Base-by-base conservation (phyloP, 2,113 vertebrate genomes). In the Percina caprodes region DNA sequence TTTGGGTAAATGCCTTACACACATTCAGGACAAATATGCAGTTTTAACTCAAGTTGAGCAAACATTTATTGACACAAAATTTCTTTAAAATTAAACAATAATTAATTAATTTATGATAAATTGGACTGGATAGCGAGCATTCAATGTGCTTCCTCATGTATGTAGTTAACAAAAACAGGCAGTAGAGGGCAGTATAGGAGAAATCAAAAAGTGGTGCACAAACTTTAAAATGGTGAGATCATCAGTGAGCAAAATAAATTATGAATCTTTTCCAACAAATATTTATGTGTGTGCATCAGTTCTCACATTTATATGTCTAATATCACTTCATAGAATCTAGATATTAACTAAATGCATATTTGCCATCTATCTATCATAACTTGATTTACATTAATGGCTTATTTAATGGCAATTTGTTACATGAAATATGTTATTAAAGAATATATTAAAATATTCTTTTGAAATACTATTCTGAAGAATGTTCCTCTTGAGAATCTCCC, bases 101-200 rank as follows among this genome's bases (percentile, higher is more conserved):
- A 8, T 35, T 54, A 46, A 7, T 6, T 8, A 11, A 58, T 54
- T 21, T 2, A 21, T 75, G 10, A 80, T 63, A 45, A 60, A 82
- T 77, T 16, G 13, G 15, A 26, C 13, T 54, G 11, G n/a, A 42
- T 11, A 0, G 3, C 46, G 14, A 54, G 6, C 18, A n/a, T 26
- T 48, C 21, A 60, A 72, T 46, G 24, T 45, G n/a, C 1, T 8
- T n/a, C 1, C 19, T 60, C 11, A 9, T 49, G 2, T 61, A 12
- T 91, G 76, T 73, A 88, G 51, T 72, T 79, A 12, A 14, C 45
- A 0, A 78, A 77, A 6, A 0, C 5, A 55, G 51, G 0, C 92
- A 91, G 74, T 65, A 88, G 92, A 83, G 86, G 89, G 85, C 89
- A 89, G 69, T 35, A 69, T 26, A 88, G 72, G 78, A 75, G 45